phyloP scores from a whole-genome alignment of 2,797 vertebrate genomes.

The Enteromius viviparus region DNA sequence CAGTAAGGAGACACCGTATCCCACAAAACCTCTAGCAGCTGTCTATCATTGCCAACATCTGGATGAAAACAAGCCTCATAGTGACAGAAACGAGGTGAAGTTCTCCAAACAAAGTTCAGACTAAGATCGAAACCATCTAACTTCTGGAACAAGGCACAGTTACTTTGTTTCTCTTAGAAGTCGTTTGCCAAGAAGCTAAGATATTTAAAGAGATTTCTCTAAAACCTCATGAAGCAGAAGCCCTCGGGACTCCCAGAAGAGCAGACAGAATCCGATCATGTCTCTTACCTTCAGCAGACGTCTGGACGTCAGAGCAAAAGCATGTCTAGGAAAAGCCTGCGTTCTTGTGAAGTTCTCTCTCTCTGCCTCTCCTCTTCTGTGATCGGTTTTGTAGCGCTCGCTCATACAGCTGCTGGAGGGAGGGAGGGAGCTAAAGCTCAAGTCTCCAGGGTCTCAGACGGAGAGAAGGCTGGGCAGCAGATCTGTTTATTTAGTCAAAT shows the following conservation, averaged over 20 bases:
- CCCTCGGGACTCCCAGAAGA: not conserved
- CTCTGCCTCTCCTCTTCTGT: slow-evolving; percentile 41
- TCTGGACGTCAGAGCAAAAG: slow-evolving; percentile 50
- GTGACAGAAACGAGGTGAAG: not conserved
- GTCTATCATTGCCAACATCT: not conserved
- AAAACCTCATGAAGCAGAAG: not conserved
- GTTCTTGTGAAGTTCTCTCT: slow-evolving; percentile 42
- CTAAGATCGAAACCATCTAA: not conserved
- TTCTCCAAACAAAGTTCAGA: not conserved
- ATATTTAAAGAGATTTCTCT: not conserved
- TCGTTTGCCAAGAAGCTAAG: not conserved
- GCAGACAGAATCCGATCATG: not conserved
- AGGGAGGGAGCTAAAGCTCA: slow-evolving; percentile 45
- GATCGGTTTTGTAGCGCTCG: slow-evolving; percentile 52
- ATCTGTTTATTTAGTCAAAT: slow-evolving; percentile 81
- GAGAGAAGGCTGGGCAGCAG: slow-evolving; percentile 54
- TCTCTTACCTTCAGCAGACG: slow-evolving; percentile 71
- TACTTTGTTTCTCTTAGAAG: not conserved
- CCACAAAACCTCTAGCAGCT: not conserved
- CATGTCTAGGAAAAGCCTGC: slow-evolving; percentile 50
- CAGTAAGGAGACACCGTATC: not conserved
- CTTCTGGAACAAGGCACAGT: not conserved
- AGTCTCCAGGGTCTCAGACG: slow-evolving; percentile 35
- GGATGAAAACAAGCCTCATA: not conserved
- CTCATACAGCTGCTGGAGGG: slow-evolving; percentile 39